phyloP scores from a whole-genome alignment of 2,888 invertebrate genomes.

The Epistrophe grossulariae region DNA sequence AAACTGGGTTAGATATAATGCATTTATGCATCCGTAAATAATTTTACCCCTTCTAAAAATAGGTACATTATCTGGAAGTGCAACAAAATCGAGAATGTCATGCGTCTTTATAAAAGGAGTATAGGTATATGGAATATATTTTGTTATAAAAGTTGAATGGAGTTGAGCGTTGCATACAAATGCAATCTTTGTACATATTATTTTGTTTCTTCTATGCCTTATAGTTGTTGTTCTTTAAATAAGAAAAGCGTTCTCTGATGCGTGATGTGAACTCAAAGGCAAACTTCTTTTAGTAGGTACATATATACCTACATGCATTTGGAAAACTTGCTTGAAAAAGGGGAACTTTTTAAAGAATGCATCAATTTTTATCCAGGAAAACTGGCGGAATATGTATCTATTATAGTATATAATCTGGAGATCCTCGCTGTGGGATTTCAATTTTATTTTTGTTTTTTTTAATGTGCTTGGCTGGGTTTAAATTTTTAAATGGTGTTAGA shows the following conservation, averaged over 20 bases:
- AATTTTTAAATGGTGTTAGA: background rate
- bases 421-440: background rate
- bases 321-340: background rate
- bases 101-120: constrained; percentile 34
- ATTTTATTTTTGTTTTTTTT: background rate
- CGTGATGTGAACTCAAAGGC: background rate
- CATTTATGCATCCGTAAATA: constrained; percentile 72
- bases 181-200: background rate
- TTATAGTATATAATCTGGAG: background rate
- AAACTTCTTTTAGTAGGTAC: background rate
- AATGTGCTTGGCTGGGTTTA: background rate
- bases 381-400: background rate
- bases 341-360: background rate
- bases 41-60: constrained; percentile 70
- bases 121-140: background rate
- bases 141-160: constrained; percentile 31
- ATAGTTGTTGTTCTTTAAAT: background rate
- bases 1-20: constrained; percentile 63
- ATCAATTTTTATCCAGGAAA: background rate
- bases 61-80: constrained; percentile 62
- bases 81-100: constrained; percentile 45
- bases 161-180: constrained; percentile 43
- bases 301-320: background rate
- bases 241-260: background rate
- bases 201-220: constrained; percentile 30